Conservation (phyloP, 1,140 invertebrate species). For the Amphibalanus amphitrite region DNA sequence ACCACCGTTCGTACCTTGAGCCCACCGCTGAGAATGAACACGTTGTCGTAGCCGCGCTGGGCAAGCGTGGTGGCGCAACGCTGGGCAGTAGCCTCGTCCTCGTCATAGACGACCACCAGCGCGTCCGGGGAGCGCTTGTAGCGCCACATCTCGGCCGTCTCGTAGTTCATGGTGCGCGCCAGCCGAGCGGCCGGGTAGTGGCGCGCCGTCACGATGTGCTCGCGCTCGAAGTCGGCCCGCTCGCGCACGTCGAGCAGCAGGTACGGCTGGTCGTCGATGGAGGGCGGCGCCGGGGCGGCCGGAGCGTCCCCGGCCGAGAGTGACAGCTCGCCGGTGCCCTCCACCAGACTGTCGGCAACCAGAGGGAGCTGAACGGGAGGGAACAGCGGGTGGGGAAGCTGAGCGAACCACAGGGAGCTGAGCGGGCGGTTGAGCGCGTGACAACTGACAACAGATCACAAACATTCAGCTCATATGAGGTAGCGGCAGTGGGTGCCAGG, state of each 20-base stretch:
- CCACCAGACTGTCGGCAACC: slow-evolving; percentile 26
- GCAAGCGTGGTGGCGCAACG: slow-evolving; percentile 29
- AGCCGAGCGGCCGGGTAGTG: slow-evolving; percentile 29
- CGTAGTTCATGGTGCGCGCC: slow-evolving; percentile 29
- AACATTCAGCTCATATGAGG: not conserved
- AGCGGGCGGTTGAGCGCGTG: not conserved
- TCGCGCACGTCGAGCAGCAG: slow-evolving; percentile 34
- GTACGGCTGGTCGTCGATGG: slow-evolving; percentile 23
- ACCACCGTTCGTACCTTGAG: slow-evolving; percentile 2
- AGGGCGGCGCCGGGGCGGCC: slow-evolving; percentile 10
- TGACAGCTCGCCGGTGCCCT: slow-evolving; percentile 11
- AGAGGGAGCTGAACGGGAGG: slow-evolving; percentile 25
- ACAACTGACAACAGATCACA: slow-evolving; percentile 8
- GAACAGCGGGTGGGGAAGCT: slow-evolving; percentile 5
- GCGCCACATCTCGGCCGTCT: slow-evolving; percentile 27
- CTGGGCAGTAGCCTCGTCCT: slow-evolving; percentile 29
- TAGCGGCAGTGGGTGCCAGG: not conserved
- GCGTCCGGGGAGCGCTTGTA: slow-evolving; percentile 31
- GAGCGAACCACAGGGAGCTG: slow-evolving; percentile 5
- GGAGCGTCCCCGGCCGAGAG: not conserved
- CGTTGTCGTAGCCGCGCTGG: slow-evolving; percentile 35
- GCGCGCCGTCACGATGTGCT: slow-evolving; percentile 30
- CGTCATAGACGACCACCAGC: slow-evolving; percentile 35
- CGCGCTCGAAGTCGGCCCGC: slow-evolving; percentile 25
- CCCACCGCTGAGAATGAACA: slow-evolving; percentile 35